These are phyloP conservation scores for Phragmatobia fuliginosa DNA, from an alignment of 2,888 invertebrate species.

Conservation along the genomic window DNA sequence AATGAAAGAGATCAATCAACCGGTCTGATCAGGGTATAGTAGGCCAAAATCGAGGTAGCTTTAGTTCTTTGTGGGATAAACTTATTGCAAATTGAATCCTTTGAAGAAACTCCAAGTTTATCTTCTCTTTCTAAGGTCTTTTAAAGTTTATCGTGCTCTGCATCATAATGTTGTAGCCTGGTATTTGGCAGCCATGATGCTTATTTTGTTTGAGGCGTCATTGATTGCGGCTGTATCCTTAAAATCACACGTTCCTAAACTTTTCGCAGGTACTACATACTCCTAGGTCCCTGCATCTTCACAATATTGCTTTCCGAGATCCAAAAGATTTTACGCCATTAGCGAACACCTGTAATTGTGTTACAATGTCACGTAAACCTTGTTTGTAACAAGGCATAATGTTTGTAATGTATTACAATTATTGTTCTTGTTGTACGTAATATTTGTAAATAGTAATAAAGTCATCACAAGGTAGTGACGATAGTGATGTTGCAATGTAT, in stretches of 20 bases:
- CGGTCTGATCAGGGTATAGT: no score
- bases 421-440: not conserved
- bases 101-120: not conserved
- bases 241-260: no score
- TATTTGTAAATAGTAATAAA: not conserved
- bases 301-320: no score
- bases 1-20: no score
- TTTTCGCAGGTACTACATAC: no score
- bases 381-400: not conserved
- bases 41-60: no score
- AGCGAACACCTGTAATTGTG: not conserved
- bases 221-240: no score
- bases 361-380: not conserved
- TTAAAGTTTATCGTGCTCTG: not conserved
- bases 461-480: not conserved
- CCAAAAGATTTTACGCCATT: not conserved
- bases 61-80: no score
- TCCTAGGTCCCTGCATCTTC: not conserved
- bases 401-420: not conserved
- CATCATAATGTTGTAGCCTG: no score
- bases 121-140: not conserved
- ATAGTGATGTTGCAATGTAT: conserved; percentile 6
- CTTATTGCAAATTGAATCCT: no score
- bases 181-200: not conserved
- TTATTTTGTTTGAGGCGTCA: no score